Conservation (phyloP, 1,140 invertebrate genomes). For the Caenorhabditis remanei region DNA sequence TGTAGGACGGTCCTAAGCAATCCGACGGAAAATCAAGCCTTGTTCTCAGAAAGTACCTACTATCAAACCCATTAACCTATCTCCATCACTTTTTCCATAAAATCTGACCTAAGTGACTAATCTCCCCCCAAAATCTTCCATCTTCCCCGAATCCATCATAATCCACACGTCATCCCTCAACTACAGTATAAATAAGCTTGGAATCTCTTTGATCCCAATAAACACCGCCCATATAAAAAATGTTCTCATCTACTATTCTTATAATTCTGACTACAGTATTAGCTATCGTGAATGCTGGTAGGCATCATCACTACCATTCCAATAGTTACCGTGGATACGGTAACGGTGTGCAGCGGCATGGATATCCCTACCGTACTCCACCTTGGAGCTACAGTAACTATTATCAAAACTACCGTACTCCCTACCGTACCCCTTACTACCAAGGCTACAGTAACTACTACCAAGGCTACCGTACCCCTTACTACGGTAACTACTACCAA, state of each 20-base stretch:
- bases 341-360: not conserved
- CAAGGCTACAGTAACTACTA: not conserved
- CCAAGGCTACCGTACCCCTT: slow-evolving; percentile 4
- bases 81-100: too few species aligned
- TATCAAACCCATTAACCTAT: too few species aligned
- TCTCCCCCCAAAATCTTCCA: too few species aligned
- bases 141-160: not conserved
- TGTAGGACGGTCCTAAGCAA: too few species aligned
- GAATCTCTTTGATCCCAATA: not conserved
- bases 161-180: not conserved
- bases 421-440: not conserved
- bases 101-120: too few species aligned
- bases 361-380: not conserved
- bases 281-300: too few species aligned
- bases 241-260: not conserved
- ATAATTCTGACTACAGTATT: too few species aligned
- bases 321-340: too few species aligned
- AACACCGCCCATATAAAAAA: not conserved
- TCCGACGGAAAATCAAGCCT: too few species aligned
- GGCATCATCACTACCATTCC: too few species aligned
- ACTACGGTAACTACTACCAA: not conserved
- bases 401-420: not conserved
- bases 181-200: not conserved
- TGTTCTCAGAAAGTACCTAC: too few species aligned
- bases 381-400: not conserved